Evolutionary conservation across 2,888 invertebrate genomes (phyloP).

Genomic region (Abrostola triplasia): DNA sequence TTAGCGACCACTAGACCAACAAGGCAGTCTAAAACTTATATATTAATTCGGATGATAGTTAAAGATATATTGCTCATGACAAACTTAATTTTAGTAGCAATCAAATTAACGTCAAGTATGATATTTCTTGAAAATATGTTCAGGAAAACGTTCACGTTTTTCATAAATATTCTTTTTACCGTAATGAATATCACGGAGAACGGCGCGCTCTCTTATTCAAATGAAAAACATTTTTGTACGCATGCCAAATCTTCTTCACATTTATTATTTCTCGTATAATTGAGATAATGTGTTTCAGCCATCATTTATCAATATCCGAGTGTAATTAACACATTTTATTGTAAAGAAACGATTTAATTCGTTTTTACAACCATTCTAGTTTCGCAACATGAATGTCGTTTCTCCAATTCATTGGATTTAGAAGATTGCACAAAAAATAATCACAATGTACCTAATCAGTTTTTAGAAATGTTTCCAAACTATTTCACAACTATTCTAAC

Average conservation of each 20-base stretch:
- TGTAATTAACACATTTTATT: conserved; percentile 19
- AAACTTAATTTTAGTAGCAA: background rate
- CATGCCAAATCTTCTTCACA: conserved; percentile 43
- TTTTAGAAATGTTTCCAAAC: background rate
- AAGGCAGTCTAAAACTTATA: no score
- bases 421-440: no score
- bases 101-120: background rate
- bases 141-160: background rate
- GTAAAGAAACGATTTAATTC: conserved; percentile 5
- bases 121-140: background rate
- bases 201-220: conserved; percentile 36
- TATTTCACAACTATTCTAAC: background rate
- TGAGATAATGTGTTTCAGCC: conserved; percentile 32
- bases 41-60: background rate
- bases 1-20: no score
- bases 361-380: conserved; percentile 10
- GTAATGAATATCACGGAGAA: conserved; percentile 19
- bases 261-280: conserved; percentile 29
- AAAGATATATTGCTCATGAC: background rate
- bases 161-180: conserved; percentile 6
- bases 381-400: background rate
- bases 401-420: no score
- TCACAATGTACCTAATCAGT: no score
- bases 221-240: conserved; percentile 43
- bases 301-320: conserved; percentile 24